Evolutionary conservation across 2,797 vertebrate species (phyloP), one percentile per base, ranked within the genome.

Genomic region (Spea hammondii): DNA sequence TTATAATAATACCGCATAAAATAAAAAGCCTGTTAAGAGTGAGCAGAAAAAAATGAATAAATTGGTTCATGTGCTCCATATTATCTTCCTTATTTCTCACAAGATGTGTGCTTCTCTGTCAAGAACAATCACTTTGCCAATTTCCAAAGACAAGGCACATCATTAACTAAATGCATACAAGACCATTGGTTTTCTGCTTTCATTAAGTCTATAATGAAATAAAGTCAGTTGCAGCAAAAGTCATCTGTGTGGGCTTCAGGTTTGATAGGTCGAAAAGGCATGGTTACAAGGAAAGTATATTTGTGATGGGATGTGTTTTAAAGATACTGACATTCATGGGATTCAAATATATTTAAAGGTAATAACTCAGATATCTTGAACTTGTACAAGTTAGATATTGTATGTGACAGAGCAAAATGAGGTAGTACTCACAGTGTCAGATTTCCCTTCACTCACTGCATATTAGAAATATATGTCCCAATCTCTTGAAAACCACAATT

Each of bases 141-240:
- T 72, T 71, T 51, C 59, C 74, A 72, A 50, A 72, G 79, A 76
- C 68, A 76, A 65, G 79, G 59, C 73, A 76, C 67, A 75, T 59
- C 68, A 76, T 76, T 76, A 72, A 47, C 72, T 71, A 72, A 80
- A 46, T 55, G 60, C 48, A 67, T 67, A 76, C 53, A 51, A 71
- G 47, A 72, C 51, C 45, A 64, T 54, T 11, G 50, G 1, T 54
- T 76, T 80, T 80, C 60, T 70, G 50, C 55, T 59, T 76, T 55
- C 46, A 80, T 80, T 80, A 72, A 60, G 46, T 65, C 76, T 44
- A 54, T 65, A 50, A 71, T 76, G 54, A 60, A 76, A 72, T 76
- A 44, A 75, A 65, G 73, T 73, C 59, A 45, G 68, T 46, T 55
- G 17, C 48, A 64, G 13, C 10, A 60, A 12, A 69, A 48, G 47